Conservation (phyloP, 2,888 invertebrate species). For the Cryptus armator region DNA sequence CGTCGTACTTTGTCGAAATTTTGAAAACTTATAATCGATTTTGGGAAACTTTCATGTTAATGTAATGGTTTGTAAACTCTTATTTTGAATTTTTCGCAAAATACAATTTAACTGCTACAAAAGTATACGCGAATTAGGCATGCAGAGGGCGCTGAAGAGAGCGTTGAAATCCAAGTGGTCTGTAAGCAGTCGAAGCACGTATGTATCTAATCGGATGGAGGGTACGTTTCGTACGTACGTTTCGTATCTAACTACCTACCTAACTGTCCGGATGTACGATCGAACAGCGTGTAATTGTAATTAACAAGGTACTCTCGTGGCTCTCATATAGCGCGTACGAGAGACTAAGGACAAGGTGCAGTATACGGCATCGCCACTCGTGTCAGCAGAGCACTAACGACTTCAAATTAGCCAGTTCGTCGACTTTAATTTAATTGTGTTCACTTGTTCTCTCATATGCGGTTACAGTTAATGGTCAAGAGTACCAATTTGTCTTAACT, state of each 20-base stretch:
- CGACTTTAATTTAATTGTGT: background rate
- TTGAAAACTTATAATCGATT: background rate
- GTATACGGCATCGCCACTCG: background rate
- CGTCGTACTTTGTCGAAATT: background rate
- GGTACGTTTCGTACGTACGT: conserved; percentile 11
- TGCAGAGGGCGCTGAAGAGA: background rate
- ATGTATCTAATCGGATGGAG: conserved; percentile 10
- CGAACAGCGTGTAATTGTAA: conserved; percentile 18
- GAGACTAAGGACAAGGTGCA: background rate
- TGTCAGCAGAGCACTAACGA: background rate
- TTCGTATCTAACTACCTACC: conserved; percentile 17
- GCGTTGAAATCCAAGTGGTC: conserved; percentile 6
- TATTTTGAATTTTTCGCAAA: background rate
- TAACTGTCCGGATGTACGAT: conserved; percentile 13
- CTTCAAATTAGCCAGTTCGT: background rate
- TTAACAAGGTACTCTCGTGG: conserved; percentile 5
- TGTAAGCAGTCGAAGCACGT: conserved; percentile 3
- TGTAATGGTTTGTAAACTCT: background rate
- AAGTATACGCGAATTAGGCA: background rate
- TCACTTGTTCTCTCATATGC: too few relatives aligned
- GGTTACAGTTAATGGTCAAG: background rate
- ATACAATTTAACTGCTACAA: background rate
- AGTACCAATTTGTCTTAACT: background rate
- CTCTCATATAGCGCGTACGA: background rate
- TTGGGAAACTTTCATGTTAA: too few relatives aligned